Percentiles rank a stretch among this genome's conserved stretches.
These are phyloP conservation scores for Vultur gryphus DNA, from an alignment of 2,797 vertebrate species.

Conservation along the genomic window DNA sequence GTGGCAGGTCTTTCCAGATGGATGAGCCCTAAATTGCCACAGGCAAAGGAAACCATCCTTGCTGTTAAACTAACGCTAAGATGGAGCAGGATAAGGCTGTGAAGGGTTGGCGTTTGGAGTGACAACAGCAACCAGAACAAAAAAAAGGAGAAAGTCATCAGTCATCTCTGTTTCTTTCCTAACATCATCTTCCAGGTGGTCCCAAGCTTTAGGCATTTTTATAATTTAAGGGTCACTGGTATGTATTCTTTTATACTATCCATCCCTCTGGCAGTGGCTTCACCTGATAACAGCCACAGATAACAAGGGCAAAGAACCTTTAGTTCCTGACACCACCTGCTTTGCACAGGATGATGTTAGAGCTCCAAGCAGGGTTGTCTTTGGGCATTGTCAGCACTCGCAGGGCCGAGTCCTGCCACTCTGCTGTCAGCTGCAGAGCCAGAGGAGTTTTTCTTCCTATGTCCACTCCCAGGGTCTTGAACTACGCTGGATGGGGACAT, in stretches of 20 bases:
- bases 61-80: not conserved
- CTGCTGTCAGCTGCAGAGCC: not conserved
- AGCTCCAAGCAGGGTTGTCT: not conserved
- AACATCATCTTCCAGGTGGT: slow-evolving; percentile 43
- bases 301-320: not conserved
- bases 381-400: not conserved
- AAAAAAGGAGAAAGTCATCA: not conserved
- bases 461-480: not conserved
- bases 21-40: slow-evolving; percentile 34
- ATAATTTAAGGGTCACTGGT: slow-evolving; percentile 6
- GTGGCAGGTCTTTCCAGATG: slow-evolving; percentile 30
- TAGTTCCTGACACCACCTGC: slow-evolving; percentile 10
- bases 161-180: not conserved
- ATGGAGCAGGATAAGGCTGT: slow-evolving; percentile 29
- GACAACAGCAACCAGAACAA: slow-evolving; percentile 11
- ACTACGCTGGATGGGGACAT: not conserved
- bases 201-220: not conserved
- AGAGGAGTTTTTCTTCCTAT: not conserved
- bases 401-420: not conserved
- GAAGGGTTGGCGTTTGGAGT: not conserved
- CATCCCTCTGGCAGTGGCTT: not conserved
- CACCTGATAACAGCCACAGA: slow-evolving; percentile 29
- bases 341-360: not conserved
- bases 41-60: slow-evolving; percentile 27
- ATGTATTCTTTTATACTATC: not conserved